These are phyloP conservation scores for Epinephelus cyanopodus DNA, from an alignment of 2,113 vertebrate genomes.

Conservation along the genomic window DNA sequence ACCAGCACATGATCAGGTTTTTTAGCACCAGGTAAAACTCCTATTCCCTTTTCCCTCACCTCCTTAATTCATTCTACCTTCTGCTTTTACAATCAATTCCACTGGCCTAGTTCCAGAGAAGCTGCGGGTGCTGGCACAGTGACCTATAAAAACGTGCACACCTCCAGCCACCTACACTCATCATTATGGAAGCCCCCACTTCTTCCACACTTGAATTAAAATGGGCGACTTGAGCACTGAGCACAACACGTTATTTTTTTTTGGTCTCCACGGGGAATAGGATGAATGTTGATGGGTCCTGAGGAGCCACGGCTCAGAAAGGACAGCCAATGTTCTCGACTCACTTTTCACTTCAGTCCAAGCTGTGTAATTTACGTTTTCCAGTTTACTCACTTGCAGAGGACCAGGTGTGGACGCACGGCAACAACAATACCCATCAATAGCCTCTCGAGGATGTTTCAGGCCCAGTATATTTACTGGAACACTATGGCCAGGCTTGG, in stretches of 20 bases:
- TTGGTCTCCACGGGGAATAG: slow-evolving; percentile 22
- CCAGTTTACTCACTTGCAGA: slow-evolving; percentile 15
- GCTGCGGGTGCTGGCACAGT: slow-evolving; percentile 62
- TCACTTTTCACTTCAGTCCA: slow-evolving; percentile 38
- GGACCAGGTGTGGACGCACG: slow-evolving; percentile 41
- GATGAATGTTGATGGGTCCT: slow-evolving; percentile 23
- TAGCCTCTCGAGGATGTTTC: background rate
- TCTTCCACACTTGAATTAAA: slow-evolving; percentile 24
- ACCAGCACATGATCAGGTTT: background rate
- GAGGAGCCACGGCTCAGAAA: slow-evolving; percentile 11
- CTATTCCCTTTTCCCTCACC: slow-evolving; percentile 21
- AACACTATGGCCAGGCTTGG: slow-evolving; percentile 25
- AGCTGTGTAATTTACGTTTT: slow-evolving; percentile 42
- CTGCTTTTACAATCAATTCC: slow-evolving; percentile 51
- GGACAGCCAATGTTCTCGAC: slow-evolving; percentile 13
- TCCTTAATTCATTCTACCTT: slow-evolving; percentile 47
- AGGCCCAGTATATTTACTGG: slow-evolving; percentile 28
- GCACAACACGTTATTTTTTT: background rate
- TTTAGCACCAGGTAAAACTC: slow-evolving; percentile 18
- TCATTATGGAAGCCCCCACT: slow-evolving; percentile 1
- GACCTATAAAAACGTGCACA: slow-evolving; percentile 65
- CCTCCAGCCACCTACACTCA: slow-evolving; percentile 24
- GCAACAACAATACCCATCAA: slow-evolving; percentile 11
- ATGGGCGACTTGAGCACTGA: background rate
- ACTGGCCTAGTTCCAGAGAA: slow-evolving; percentile 64